phyloP scores from a whole-genome alignment of 2,113 vertebrate genomes.

The Phaethon lepturus region DNA sequence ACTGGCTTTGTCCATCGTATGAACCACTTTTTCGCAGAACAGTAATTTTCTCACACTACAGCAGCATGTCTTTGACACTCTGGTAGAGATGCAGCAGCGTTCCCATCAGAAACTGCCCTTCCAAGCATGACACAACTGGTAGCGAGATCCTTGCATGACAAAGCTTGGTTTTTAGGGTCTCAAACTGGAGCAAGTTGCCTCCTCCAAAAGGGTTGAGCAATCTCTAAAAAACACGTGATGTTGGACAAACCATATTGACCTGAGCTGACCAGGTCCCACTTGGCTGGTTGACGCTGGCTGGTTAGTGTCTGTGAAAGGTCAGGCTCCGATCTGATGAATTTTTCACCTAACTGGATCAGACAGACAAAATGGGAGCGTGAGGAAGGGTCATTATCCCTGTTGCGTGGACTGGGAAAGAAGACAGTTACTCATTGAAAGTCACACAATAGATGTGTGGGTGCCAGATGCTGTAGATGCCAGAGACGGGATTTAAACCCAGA shows the following conservation, averaged over 20 bases:
- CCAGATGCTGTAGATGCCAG: constrained; percentile 17
- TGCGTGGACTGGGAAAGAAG: not conserved
- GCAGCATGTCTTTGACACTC: not conserved
- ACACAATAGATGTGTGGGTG: not conserved
- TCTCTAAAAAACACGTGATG: not conserved
- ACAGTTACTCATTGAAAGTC: not conserved
- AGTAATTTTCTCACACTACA: not conserved
- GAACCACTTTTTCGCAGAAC: not conserved
- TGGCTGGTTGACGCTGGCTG: not conserved
- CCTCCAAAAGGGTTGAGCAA: not conserved
- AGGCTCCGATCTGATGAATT: not conserved
- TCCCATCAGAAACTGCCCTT: not conserved
- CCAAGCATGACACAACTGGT: not conserved
- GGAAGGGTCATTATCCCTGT: not conserved
- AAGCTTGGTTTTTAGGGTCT: not conserved
- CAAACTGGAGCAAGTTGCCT: not conserved
- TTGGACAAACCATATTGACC: not conserved
- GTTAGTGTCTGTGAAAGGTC: not conserved
- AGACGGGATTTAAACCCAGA: not conserved
- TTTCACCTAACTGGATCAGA: not conserved
- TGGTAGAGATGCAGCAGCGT: not conserved
- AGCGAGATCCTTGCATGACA: not conserved
- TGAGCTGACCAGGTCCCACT: accelerated
- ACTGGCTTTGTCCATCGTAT: not conserved
- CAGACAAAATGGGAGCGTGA: not conserved